Percentiles rank a stretch among this genome's conserved stretches.
phyloP scores from a whole-genome alignment of 2,888 invertebrate species.

The Tubulanus polymorphus region DNA sequence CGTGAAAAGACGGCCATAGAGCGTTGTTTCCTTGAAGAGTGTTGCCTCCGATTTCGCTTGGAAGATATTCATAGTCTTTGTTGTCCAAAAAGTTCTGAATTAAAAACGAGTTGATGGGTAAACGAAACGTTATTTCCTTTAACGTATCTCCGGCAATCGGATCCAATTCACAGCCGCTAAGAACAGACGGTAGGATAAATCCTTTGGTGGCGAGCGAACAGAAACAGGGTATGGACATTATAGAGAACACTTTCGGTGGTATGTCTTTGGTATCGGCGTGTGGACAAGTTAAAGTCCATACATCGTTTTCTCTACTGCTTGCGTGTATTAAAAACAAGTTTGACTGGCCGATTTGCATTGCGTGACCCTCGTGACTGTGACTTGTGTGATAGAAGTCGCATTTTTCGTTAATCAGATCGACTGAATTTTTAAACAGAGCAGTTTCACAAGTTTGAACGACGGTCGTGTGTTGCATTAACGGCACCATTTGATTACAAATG shows the following conservation, averaged over 20 bases:
- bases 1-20: not conserved
- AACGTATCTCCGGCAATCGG: not conserved
- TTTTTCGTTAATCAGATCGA: not conserved
- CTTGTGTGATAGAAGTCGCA: not conserved
- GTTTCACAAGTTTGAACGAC: not conserved
- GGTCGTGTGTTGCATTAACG: not conserved
- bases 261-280: not conserved
- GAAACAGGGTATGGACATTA: not conserved
- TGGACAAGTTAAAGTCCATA: not conserved
- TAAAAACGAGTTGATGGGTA: not conserved
- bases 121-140: not conserved
- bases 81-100: not conserved
- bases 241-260: not conserved
- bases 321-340: not conserved
- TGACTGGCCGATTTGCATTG: not conserved
- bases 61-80: not conserved
- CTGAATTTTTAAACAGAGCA: not conserved
- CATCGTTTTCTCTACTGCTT: not conserved
- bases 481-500: not conserved
- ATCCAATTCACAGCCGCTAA: constrained; percentile 1
- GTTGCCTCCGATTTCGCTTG: not conserved
- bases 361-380: not conserved
- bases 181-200: not conserved
- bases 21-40: not conserved
- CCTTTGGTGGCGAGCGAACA: not conserved